phyloP scores from a whole-genome alignment of 2,113 vertebrate species.

The Cyrtonyx montezumae region DNA sequence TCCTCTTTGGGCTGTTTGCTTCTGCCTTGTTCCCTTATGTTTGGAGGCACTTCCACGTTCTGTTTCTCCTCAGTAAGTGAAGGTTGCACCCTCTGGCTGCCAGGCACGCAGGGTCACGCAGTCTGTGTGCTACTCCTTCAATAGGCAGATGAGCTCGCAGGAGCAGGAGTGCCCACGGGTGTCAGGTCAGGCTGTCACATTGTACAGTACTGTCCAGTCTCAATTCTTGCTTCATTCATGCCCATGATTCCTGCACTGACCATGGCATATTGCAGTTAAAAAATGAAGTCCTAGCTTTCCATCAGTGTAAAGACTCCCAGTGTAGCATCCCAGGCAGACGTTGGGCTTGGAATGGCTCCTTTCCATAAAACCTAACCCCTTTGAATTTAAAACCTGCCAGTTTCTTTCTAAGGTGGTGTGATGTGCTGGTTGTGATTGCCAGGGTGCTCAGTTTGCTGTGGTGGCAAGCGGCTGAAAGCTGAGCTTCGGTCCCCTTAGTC shows the following conservation, averaged over 20 bases:
- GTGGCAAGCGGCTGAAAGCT: background rate
- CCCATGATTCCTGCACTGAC: background rate
- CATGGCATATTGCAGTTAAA: background rate
- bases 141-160: background rate
- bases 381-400: background rate
- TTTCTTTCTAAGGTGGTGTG: conserved; percentile 2
- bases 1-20: background rate
- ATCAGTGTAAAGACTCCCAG: background rate
- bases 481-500: background rate
- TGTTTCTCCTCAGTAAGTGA: background rate
- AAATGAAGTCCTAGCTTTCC: background rate
- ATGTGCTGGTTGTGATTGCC: background rate
- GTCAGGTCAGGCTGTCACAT: background rate
- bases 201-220: background rate
- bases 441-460: background rate
- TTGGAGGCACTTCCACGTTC: conserved; percentile 4
- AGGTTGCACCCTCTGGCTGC: background rate
- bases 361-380: background rate
- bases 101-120: background rate
- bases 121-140: background rate
- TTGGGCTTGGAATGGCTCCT: background rate
- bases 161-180: background rate
- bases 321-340: background rate
- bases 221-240: background rate
- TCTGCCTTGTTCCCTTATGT: conserved; percentile 23